Conservation (phyloP, 2,888 invertebrate species). For the Himalopsyche kuldschensis region DNA sequence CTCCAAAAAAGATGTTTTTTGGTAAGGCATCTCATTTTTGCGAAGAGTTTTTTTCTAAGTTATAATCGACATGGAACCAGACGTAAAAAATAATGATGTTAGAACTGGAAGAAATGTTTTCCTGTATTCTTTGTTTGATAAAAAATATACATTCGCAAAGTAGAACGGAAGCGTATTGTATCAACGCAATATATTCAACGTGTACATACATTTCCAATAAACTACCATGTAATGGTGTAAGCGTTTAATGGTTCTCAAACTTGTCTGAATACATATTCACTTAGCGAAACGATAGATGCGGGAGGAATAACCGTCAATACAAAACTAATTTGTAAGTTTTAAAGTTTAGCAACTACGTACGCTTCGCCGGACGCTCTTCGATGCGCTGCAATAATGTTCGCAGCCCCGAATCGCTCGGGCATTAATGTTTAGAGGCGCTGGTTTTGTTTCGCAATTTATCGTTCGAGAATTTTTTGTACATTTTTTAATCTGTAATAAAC, state of each 20-base stretch:
- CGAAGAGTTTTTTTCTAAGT: too few relatives aligned
- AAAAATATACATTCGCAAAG: too few relatives aligned
- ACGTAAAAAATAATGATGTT: too few relatives aligned
- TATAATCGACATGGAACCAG: too few relatives aligned
- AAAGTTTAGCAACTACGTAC: not conserved
- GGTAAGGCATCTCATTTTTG: too few relatives aligned
- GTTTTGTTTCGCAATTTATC: not conserved
- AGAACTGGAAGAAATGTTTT: too few relatives aligned
- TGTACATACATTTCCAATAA: not conserved
- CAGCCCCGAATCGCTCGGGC: not conserved
- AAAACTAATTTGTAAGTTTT: conserved; percentile 16
- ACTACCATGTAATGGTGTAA: not conserved
- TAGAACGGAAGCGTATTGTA: too few relatives aligned
- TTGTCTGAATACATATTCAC: not conserved
- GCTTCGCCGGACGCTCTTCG: not conserved
- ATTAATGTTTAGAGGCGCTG: not conserved
- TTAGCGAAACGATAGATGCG: not conserved
- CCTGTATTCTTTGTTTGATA: too few relatives aligned
- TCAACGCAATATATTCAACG: too few relatives aligned
- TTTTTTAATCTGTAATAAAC: not conserved
- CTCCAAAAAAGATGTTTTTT: too few relatives aligned
- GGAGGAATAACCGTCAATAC: conserved; percentile 19
- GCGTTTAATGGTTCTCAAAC: not conserved
- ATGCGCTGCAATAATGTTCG: not conserved
- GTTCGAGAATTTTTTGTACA: too few relatives aligned